Evolutionary conservation across 2,113 vertebrate genomes (phyloP).

Genomic region (Semnornis frantzii): DNA sequence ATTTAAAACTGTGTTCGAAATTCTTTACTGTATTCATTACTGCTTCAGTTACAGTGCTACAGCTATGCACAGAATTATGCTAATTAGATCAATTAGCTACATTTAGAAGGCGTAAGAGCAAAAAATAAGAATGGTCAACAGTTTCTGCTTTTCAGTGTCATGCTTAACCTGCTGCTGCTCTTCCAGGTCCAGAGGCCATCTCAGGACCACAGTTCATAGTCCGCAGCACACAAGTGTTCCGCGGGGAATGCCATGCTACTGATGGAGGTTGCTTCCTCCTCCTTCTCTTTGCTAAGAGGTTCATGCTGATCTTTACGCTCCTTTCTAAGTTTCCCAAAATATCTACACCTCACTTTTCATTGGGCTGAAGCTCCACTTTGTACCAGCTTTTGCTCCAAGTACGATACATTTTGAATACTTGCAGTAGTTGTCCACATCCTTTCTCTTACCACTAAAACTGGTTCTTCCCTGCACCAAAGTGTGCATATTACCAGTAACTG

Average conservation of each 20-base stretch:
- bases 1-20: neutral
- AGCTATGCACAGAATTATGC: neutral
- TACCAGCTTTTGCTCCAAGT: neutral
- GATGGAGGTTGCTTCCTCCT: neutral
- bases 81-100: neutral
- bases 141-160: neutral
- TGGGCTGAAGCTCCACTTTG: neutral
- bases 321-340: neutral
- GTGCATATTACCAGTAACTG: neutral
- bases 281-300: neutral
- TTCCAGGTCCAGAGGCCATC: neutral
- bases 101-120: neutral
- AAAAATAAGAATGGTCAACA: neutral
- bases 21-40: neutral
- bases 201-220: fast-evolving
- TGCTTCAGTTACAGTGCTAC: neutral
- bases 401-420: neutral
- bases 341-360: fast-evolving
- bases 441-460: neutral
- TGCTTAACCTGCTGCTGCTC: neutral
- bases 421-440: neutral
- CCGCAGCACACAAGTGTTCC: neutral
- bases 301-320: neutral
- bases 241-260: fast-evolving
- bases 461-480: neutral